Conservation (phyloP, 2,113 vertebrate species). For the Ochotona princeps region DNA sequence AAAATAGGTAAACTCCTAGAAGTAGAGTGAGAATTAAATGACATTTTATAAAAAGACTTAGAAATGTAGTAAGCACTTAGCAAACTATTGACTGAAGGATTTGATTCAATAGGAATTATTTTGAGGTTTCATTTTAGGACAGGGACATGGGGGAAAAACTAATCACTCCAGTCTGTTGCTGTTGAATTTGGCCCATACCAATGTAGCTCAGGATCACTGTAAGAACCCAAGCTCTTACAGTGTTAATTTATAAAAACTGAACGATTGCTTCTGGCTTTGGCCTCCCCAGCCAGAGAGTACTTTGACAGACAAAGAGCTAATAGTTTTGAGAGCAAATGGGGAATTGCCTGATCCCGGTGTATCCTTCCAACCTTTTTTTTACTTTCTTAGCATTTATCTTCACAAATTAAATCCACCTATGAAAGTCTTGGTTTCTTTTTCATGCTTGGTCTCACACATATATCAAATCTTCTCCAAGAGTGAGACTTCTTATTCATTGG, state of each 20-base stretch:
- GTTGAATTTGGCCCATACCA: neutral
- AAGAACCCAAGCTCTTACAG: neutral
- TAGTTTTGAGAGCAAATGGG: conserved; percentile 71
- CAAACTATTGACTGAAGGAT: neutral
- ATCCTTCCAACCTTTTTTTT: conserved; percentile 77
- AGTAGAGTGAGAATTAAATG: neutral
- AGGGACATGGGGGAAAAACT: neutral
- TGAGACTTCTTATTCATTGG: conserved; percentile 57
- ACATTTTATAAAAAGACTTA: neutral
- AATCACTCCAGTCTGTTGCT: neutral
- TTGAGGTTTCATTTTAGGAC: conserved; percentile 27
- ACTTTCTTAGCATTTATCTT: conserved; percentile 81
- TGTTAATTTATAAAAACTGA: neutral
- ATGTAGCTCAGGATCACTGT: neutral
- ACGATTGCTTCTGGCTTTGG: neutral
- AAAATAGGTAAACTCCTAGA: neutral
- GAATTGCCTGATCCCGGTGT: conserved; percentile 76
- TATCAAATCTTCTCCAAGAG: conserved; percentile 59
- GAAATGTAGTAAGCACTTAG: neutral
- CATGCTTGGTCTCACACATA: conserved; percentile 72
- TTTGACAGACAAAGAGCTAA: conserved; percentile 69
- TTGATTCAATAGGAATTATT: neutral
- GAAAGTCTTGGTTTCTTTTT: conserved; percentile 65
- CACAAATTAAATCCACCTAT: conserved; percentile 76
- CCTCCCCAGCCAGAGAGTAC: conserved; percentile 66